Evolutionary conservation across 2,797 vertebrate species (phyloP).

Genomic region (Karalla daura): DNA sequence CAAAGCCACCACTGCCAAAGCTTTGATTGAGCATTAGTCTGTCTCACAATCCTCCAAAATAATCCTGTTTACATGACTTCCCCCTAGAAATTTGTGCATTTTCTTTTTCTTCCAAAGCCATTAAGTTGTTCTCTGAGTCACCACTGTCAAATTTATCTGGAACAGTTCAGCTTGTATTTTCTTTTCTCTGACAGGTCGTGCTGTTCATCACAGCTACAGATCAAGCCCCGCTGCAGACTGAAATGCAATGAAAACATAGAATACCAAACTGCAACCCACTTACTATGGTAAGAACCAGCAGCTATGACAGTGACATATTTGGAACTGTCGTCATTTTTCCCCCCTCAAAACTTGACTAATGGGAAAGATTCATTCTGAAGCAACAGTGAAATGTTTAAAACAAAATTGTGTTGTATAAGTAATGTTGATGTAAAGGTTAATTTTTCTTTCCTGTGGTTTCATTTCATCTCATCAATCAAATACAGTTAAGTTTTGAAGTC

Average conservation of each 20-base stretch:
- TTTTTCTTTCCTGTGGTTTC: conserved; percentile 35
- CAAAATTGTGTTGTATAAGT: too few species aligned
- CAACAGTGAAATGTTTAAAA: conserved; percentile 12
- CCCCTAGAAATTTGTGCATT: conserved; percentile 2
- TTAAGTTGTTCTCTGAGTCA: conserved; percentile 22
- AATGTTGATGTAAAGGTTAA: conserved; percentile 3
- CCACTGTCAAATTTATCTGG: conserved; percentile 17
- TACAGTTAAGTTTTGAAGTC: conserved; percentile 14
- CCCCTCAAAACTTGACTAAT: background rate
- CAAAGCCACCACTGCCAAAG: conserved; percentile 32
- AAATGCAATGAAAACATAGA: conserved; percentile 6
- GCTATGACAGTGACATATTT: background rate
- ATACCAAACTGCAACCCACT: background rate
- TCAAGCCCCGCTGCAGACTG: background rate
- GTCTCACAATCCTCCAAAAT: conserved; percentile 29
- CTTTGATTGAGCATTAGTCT: conserved; percentile 35
- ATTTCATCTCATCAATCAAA: conserved; percentile 27
- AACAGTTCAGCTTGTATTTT: conserved; percentile 20
- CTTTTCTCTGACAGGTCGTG: conserved; percentile 1
- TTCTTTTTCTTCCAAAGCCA: conserved; percentile 19
- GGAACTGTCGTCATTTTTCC: background rate
- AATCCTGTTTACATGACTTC: conserved; percentile 34
- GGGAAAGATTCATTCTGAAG: background rate
- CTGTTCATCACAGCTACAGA: conserved; percentile 8
- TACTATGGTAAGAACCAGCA: background rate